Base-by-base conservation (phyloP, 1,140 invertebrate genomes). In the Pseudoatta argentina region DNA sequence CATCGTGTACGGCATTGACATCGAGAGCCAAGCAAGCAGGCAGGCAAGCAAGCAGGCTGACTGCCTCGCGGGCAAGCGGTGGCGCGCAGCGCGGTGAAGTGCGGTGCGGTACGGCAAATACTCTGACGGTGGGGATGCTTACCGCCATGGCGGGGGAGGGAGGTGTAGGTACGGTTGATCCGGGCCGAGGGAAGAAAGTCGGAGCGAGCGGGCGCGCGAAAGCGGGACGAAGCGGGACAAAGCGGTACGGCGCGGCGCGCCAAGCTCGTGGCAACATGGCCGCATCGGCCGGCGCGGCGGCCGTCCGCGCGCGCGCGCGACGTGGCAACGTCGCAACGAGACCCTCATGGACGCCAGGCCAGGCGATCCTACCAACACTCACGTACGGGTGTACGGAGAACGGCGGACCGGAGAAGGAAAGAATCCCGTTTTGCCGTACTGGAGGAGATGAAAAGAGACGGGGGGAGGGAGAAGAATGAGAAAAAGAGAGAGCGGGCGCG, bases 371-470 rank as follows among this genome's bases (percentile, higher is more conserved):
- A 91, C 93, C 92, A 89, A 91, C 91, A 89, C 89, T 75, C 85
- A 76, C 86, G 30, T 34, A 34, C 30, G 75, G 88, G 89, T 72
- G 81, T 73, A 85, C 91, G 91, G 93, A 93, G 93, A 94, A 94
- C 92, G 94, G 91, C 87, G 81, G 91, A 92, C 83, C 91, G 89
- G 90, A 94, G 93, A 91, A 94, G 94, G 93, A 94, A 95, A 94
- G 94, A 95, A 95, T 95, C 93, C 93, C 94, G 94, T 95, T 95
- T 94, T 91, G 92, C 91, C 88, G 89, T 88, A 88, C 86, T 78
- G 87, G 69, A 83, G 82, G 83, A 91, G 89, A 90, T 78, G 86
- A 87, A 90, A 71, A 86, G 71, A 87, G 83, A 73, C 14, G 72
- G 24, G 7, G 18, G 30, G 12, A 6, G 6, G 55, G 5, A n/a